Evolutionary conservation across 2,113 vertebrate species (phyloP), one percentile per base, ranked within the genome.

Genomic region (Clinocottus analis): DNA sequence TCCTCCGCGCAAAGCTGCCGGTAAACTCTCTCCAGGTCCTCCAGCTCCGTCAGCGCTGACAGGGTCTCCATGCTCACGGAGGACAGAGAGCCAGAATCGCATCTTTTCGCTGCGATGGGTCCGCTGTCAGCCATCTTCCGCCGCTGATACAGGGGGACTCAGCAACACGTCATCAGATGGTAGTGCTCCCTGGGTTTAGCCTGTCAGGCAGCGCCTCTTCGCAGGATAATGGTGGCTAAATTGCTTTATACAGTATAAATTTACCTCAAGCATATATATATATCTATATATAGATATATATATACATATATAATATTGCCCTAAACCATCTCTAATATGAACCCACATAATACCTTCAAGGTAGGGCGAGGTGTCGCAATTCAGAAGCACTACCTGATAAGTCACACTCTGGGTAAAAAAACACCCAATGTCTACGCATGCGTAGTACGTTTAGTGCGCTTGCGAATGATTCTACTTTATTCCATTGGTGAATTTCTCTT

Each of bases 21-120:
- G 84, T 99, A 99, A 63, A 96, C 96, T 13, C 87, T 94, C 89
- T 99, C 97, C 92, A 99, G 94, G 37, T 99, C 97, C 41, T 96
- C 93, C 82, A 99, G 89, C 39, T 98, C 97, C 0, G 97, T 98
- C 39, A 99, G 92, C 0, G 93, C 90, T 33, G 95, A 95, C 75
- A 99, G 96, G 3, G 93, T 85, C 25, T 98, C 97, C 92, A 93
- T 92, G 10, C 82, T 93, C 7, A 91, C 80, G 0, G 90, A 79
- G 2, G 86, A 90, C 9, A 83, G 5, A 0, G 84, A 58, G 16
- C 86, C 74, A 7, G 92, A 92, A 23, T 89, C 91, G 76, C 77
- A 84, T 90, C 89, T 86, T 25, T 47, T 90, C 1, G 35, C 78
- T 14, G 60, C 60, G 21, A 85, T 3, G 0, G 71, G 0, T 29